Base-by-base conservation (phyloP, 1,140 invertebrate genomes). In the Gonatopus flavifemur region DNA sequence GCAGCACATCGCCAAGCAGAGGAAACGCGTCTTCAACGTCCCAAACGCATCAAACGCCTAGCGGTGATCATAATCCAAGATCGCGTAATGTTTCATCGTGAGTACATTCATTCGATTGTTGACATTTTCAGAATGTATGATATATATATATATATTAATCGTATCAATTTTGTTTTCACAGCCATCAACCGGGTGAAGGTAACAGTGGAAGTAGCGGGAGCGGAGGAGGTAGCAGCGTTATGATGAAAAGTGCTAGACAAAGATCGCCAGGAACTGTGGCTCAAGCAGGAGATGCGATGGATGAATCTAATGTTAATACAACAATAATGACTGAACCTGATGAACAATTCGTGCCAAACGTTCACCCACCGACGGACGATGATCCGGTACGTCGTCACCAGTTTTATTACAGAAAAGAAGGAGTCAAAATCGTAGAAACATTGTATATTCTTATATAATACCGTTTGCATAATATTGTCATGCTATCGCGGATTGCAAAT, bases 1-100 rank as follows among this genome's bases (percentile, higher is more conserved):
- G 76, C 22, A 76, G 73, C 59, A 59, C 70, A 56, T 78, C 76
- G 36, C 76, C 76, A 18, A 77, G 60, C 49, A 67, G 76, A 67
- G 63, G 59, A 42, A 69, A 61, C 39, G 51, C 55, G 38, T 59
- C 51, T 31, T 49, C 57, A 33, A 67, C 52, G 21, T 64, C 64
- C 36, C 59, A 68, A 46, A 41, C 56, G 25, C 50, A 59, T 41
- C 61, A 60, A 19, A 55, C 66, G 43, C 43, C 56, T 43, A 67
- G 48, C 55, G 62, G 60, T 38, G 74, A 78, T 46, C 65, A 70
- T 38, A 66, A 59, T 33, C 57, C 64, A 44, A 76, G 72, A 64
- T 57, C 66, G 48, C 74, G 73, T 66, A 77, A 76, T 73, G 66
- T 58, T 43, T 48, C 67, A 44, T 56, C 70, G 74, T 76, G 63